These are phyloP conservation scores for Tragelaphus strepsiceros DNA, from an alignment of 2,113 vertebrate species.

Conservation along the genomic window DNA sequence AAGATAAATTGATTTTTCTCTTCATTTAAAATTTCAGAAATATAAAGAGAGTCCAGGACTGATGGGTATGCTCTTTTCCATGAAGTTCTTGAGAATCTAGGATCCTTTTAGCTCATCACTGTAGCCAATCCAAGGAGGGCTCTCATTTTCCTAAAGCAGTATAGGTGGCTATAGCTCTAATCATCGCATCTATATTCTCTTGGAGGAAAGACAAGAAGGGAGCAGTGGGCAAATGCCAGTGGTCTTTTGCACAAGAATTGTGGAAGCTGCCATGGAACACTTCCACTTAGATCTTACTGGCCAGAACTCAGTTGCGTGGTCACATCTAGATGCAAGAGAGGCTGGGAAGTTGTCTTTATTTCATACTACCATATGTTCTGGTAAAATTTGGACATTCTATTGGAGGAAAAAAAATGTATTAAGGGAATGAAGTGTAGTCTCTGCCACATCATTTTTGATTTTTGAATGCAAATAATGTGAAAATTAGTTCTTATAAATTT, in stretches of 20 bases:
- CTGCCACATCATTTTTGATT: conserved; percentile 3
- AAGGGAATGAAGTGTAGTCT: neutral
- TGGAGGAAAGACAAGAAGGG: neutral
- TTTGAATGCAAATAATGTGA: neutral
- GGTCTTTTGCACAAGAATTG: neutral
- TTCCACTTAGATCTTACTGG: neutral
- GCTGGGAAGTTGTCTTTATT: neutral
- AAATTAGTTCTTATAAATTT: neutral
- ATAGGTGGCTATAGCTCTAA: neutral
- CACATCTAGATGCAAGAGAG: neutral
- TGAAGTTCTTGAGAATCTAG: neutral
- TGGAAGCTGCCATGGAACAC: neutral
- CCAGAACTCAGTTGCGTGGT: neutral
- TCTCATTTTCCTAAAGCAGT: neutral
- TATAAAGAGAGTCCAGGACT: neutral
- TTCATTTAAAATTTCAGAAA: neutral
- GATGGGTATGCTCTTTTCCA: neutral
- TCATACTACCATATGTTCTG: neutral
- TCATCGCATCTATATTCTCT: neutral
- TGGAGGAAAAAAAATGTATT: neutral
- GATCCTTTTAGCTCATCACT: neutral
- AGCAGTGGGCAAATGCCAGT: neutral
- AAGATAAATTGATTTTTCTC: conserved; percentile 29
- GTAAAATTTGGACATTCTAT: neutral
- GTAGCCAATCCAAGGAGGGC: neutral